Percentiles rank a stretch among this genome's conserved stretches.
Evolutionary conservation across 2,888 invertebrate species (phyloP).

Genomic region (Furcula furcula): DNA sequence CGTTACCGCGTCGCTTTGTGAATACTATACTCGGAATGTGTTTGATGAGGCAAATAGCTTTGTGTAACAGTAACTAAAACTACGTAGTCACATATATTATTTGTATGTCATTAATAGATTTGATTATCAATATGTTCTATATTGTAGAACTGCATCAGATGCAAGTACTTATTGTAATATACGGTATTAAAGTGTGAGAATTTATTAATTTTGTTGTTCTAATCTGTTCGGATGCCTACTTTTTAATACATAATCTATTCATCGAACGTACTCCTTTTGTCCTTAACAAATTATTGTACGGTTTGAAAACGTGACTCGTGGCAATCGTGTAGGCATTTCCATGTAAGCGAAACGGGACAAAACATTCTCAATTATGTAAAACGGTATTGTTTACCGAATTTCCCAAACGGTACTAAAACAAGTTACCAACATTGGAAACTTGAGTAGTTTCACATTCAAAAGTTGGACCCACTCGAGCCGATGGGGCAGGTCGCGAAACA

Average conservation of each 20-base stretch:
- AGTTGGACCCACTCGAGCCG: constrained; percentile 42
- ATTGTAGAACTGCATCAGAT: no score
- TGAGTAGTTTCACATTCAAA: constrained; percentile 58
- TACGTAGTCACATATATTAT: constrained; percentile 10
- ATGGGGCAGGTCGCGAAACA: constrained; percentile 41
- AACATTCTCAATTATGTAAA: constrained; percentile 50
- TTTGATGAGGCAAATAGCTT: constrained; percentile 23
- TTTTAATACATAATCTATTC: constrained; percentile 3
- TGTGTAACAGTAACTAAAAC: constrained; percentile 7
- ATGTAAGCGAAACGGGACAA: constrained; percentile 30
- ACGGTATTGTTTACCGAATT: constrained; percentile 46
- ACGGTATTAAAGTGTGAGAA: no score
- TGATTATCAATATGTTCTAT: no score
- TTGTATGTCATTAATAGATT: neutral
- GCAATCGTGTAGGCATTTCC: constrained; percentile 25
- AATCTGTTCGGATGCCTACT: no score
- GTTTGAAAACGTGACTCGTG: constrained; percentile 40
- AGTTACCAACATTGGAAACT: constrained; percentile 61
- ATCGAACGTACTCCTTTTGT: constrained; percentile 6
- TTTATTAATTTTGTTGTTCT: no score
- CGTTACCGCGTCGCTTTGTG: constrained; percentile 58
- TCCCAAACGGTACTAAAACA: constrained; percentile 28
- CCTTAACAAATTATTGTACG: constrained; percentile 11
- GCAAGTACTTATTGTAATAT: no score
- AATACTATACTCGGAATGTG: constrained; percentile 36